phyloP scores from a whole-genome alignment of 2,797 vertebrate species.

The Diplodus puntazzo region DNA sequence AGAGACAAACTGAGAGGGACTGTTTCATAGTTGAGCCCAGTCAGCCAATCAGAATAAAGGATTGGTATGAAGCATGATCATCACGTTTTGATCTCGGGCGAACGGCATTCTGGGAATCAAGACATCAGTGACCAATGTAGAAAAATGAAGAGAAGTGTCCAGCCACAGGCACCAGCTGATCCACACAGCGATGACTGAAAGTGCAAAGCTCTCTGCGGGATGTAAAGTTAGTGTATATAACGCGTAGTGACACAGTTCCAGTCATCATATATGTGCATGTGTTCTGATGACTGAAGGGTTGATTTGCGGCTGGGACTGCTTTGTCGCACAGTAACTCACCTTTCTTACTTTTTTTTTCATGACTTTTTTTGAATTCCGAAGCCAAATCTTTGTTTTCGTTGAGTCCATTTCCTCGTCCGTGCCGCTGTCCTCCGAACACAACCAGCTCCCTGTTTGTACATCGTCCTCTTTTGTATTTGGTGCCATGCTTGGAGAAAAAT shows the following conservation, averaged over 20 bases:
- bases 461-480: conserved; percentile 39
- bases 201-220: not conserved
- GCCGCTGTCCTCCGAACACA: conserved; percentile 17
- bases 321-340: not conserved
- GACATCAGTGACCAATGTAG: not conserved
- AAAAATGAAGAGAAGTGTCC: not conserved
- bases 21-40: too few relatives aligned
- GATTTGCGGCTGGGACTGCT: conserved; percentile 17
- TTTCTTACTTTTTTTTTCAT: not conserved
- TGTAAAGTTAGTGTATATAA: conserved; percentile 2
- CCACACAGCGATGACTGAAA: too few relatives aligned
- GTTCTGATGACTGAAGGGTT: conserved; percentile 8
- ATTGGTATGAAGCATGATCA: too few relatives aligned
- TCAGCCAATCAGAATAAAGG: conserved; percentile 5
- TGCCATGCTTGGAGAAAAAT: conserved; percentile 32
- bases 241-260: not conserved
- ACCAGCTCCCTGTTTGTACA: conserved; percentile 16
- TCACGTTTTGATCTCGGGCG: not conserved
- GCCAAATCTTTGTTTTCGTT: conserved; percentile 9
- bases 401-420: conserved; percentile 5
- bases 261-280: not conserved
- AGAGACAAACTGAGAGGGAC: not conserved
- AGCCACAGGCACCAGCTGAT: not conserved
- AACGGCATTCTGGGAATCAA: conserved; percentile 18
- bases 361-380: conserved; percentile 1